Base-by-base conservation (phyloP, 2,797 vertebrate genomes). In the Acanthiza pusilla region DNA sequence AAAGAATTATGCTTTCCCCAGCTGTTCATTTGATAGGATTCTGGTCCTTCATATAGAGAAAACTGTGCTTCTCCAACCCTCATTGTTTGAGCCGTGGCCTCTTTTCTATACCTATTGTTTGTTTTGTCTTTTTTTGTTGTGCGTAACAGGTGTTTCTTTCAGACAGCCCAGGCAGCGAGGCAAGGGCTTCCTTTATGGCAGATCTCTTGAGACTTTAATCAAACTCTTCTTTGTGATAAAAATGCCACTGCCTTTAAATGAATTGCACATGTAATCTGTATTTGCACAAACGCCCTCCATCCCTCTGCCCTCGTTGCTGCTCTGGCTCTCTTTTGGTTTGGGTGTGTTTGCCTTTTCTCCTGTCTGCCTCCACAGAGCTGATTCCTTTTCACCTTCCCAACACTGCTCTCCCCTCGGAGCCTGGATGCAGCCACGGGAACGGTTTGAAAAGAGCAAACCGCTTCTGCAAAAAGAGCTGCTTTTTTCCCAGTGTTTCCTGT, bases 71-170 rank as follows among this genome's bases (percentile, higher is more conserved):
- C 91, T 93, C 43, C 6, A 6, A 43, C 80, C 73, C 54, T 19
- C 93, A 76, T 95, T 95, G 55, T 97, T 94, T 88, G 92, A 85
- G 57, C 85, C 72, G 5, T 72, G 88, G 91, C 70, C 79, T 94
- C 85, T 92, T 82, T 92, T 96, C 94, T 92, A 71, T 79, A 83
- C 84, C 94, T 90, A 96, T 97, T 97, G 96, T 97, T 92, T 81
- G 87, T 79, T 85, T 93, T 85, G 89, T 85, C 88, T 57, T 95
- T 90, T 96, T 88, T 45, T 96, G 86, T 97, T 83, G 72, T 92
- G 71, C 1, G 25, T 95, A 96, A 94, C 96, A 97, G 95, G 94
- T 96, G 92, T 97, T 97, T 97, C 96, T 96, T 97, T 97, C 96
- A 96, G 89, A 3, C 70, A 85, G 90, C 74, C 60, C 38, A 93